These are phyloP conservation scores for Dasypogon diadema DNA, from an alignment of 2,888 invertebrate species.

Conservation along the genomic window DNA sequence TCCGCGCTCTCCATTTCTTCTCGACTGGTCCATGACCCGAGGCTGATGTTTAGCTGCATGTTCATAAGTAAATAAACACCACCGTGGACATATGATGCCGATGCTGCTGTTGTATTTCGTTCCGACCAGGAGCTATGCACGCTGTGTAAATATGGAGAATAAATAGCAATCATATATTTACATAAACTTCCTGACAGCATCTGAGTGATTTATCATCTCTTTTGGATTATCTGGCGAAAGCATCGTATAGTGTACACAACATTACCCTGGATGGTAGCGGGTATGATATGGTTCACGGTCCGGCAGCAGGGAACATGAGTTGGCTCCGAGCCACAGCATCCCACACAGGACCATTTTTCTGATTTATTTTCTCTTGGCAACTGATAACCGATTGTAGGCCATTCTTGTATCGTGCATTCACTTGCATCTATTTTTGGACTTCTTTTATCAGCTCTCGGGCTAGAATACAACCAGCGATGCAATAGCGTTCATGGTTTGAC, in stretches of 20 bases:
- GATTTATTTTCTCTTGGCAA: slow-evolving; percentile 39
- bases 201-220: slow-evolving; percentile 49
- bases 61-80: slow-evolving; percentile 23
- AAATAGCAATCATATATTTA: slow-evolving; percentile 50
- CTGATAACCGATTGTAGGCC: slow-evolving; percentile 49
- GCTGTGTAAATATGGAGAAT: slow-evolving; percentile 37
- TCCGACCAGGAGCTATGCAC: neutral
- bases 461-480: neutral
- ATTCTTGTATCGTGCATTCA: slow-evolving; percentile 19
- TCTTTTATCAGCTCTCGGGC: slow-evolving; percentile 3
- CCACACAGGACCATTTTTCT: slow-evolving; percentile 39
- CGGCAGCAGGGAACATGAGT: neutral
- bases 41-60: neutral
- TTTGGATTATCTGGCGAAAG: slow-evolving; percentile 45
- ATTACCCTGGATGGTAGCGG: neutral
- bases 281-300: neutral
- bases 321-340: slow-evolving; percentile 38
- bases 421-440: slow-evolving; percentile 45
- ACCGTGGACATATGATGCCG: slow-evolving; percentile 11
- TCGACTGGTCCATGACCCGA: neutral
- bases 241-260: slow-evolving; percentile 12
- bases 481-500: neutral
- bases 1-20: neutral
- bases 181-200: slow-evolving; percentile 50
- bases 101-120: neutral